Percentiles rank a stretch among this genome's conserved stretches.
Evolutionary conservation across 2,888 invertebrate genomes (phyloP).

Genomic region (Aporophyla nigra): DNA sequence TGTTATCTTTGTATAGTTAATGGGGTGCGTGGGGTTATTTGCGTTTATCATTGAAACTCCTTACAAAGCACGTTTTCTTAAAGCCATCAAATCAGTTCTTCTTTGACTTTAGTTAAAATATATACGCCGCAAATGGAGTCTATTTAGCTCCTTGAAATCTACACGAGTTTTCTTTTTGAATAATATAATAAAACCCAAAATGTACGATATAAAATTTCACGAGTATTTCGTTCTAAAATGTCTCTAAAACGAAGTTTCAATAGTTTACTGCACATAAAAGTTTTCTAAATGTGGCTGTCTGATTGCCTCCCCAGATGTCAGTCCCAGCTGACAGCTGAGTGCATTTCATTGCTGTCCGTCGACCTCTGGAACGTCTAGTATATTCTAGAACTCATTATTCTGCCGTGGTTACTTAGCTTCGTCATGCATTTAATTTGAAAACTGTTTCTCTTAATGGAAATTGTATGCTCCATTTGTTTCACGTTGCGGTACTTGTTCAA

Average conservation of each 20-base stretch:
- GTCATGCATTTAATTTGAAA: slow-evolving; percentile 46
- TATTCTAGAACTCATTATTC: slow-evolving; percentile 49
- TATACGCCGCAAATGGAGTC: background rate
- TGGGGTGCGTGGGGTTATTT: slow-evolving; percentile 11
- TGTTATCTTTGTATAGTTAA: slow-evolving; percentile 31
- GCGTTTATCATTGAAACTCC: slow-evolving; percentile 5
- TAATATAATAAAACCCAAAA: slow-evolving; percentile 15
- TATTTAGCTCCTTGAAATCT: slow-evolving; percentile 3
- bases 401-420: slow-evolving; percentile 25
- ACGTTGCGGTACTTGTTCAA: slow-evolving; percentile 27
- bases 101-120: background rate
- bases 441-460: slow-evolving; percentile 39
- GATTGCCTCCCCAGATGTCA: slow-evolving; percentile 36
- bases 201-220: background rate
- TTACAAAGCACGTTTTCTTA: slow-evolving; percentile 7
- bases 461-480: slow-evolving; percentile 39
- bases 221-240: slow-evolving; percentile 18
- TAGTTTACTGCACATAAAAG: slow-evolving; percentile 19
- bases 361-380: slow-evolving; percentile 42
- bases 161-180: slow-evolving; percentile 13
- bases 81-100: background rate
- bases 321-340: slow-evolving; percentile 27
- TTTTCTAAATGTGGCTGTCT: slow-evolving; percentile 33
- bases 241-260: slow-evolving; percentile 27
- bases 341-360: slow-evolving; percentile 40